phyloP scores from a whole-genome alignment of 2,113 vertebrate species.

The Perca schrenkii region DNA sequence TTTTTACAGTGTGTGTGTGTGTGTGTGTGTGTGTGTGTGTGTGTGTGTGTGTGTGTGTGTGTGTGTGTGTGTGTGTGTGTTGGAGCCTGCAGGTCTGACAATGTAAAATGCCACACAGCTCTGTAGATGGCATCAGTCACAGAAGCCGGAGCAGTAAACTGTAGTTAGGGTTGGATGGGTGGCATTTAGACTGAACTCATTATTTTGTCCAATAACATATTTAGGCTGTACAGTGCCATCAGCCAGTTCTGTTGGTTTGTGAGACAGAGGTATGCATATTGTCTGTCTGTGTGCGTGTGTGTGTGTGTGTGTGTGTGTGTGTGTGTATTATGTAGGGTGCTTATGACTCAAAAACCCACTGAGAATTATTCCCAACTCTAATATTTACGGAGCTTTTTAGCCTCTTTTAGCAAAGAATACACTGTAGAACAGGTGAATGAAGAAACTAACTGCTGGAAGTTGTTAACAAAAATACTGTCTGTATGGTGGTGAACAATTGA shows the following conservation, averaged over 20 bases:
- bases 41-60: background rate
- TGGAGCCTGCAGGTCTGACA: background rate
- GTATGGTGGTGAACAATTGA: too few species aligned
- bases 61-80: background rate
- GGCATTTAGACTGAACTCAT: constrained; percentile 15
- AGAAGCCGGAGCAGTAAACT: background rate
- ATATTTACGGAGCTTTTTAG: background rate
- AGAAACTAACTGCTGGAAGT: too few species aligned
- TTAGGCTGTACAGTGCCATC: background rate
- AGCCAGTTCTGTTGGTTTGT: background rate
- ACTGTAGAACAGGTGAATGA: background rate
- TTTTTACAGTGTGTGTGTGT: background rate
- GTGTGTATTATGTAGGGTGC: too few species aligned
- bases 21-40: background rate
- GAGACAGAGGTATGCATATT: background rate
- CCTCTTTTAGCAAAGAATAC: background rate
- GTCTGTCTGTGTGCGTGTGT: background rate
- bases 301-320: background rate
- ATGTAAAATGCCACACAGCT: constrained; percentile 26
- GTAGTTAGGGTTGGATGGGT: background rate
- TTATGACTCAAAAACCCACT: too few species aligned
- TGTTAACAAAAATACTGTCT: too few species aligned
- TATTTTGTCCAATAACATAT: background rate
- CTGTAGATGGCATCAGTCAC: background rate
- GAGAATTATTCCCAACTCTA: background rate